Percentiles rank a stretch among this genome's conserved stretches.
Conservation (phyloP, 1,140 invertebrate species). For the Geopemphigus sp. region DNA sequence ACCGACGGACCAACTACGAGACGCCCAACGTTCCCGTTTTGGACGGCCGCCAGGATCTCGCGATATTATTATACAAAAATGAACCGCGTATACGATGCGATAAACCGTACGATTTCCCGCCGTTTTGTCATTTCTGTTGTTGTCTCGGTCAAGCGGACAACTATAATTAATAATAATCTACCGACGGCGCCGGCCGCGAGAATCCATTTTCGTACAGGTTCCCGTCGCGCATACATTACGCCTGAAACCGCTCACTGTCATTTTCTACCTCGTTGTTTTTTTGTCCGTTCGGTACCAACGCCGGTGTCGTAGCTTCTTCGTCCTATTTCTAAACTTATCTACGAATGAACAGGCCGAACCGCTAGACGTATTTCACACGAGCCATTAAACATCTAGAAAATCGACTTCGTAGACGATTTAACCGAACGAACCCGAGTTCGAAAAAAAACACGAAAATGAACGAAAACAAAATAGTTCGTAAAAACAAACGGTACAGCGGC, state of each 20-base stretch:
- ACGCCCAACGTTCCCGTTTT: conserved; percentile 22
- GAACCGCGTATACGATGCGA: neutral
- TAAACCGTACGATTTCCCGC: conserved; percentile 1
- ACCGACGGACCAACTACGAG: neutral
- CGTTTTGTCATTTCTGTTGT: neutral
- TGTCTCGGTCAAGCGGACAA: conserved; percentile 1
- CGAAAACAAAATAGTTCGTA: too few relatives aligned
- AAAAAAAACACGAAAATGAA: too few relatives aligned
- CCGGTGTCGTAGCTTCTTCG: neutral
- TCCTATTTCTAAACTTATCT: neutral
- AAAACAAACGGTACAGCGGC: neutral
- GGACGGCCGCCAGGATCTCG: neutral
- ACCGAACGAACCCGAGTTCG: neutral
- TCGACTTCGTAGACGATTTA: neutral
- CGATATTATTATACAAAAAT: conserved; percentile 36
- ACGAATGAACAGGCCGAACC: neutral
- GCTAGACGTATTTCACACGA: neutral
- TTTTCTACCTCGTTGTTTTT: too few relatives aligned
- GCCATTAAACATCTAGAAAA: neutral
- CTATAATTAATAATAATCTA: neutral
- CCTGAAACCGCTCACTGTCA: neutral
- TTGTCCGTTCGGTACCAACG: neutral
- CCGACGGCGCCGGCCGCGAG: neutral
- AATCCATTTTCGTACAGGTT: neutral
- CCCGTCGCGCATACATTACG: neutral